Evolutionary conservation across 2,797 vertebrate genomes (phyloP), one percentile per base, ranked within the genome.

Genomic region (Yasuhikotakia modesta): DNA sequence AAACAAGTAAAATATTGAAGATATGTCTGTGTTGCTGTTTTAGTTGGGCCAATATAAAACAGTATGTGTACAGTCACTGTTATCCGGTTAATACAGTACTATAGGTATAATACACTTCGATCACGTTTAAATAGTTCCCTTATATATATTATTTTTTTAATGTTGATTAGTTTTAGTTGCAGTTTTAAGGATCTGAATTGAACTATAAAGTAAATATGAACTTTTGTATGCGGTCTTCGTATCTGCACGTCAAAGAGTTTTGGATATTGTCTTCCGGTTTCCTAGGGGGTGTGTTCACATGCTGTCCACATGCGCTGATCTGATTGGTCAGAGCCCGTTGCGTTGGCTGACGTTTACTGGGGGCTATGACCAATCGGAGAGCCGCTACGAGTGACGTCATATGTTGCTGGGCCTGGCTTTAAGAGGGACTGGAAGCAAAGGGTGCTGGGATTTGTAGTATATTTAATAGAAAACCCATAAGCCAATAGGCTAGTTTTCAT

Each of bases 331-430:
- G 60, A 5, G 11, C 57, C 57, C 48, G 83, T 82, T 85, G 83
- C 85, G 71, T 84, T 73, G n/a, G 81, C 85, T 48, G 1, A 79
- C 60, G 86, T 76, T 83, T 80, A 82, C 84, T 75, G 82, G 79
- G 67, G 1, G 0, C 0, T 0, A 73, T 67, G 27, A 14, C 95
- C 93, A 96, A 95, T 96, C 66, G 75, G 46, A 67, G 45, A 60
- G 71, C 48, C 13, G n/a, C 3, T 27, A 13, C 4, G n/a, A 0
- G 0, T 87, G 88, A 96, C 90, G 95, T 96, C 94, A 95, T 87
- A 90, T 92, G 97, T 98, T 97, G 95, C 97, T 93, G 95, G 93
- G 96, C 92, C 90, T 89, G 86, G 87, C 89, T 90, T n/a, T 88
- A 80, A 57, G 27, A 21, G 48, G 63, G 84, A 67, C 79, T 81